Evolutionary conservation across 2,888 invertebrate species (phyloP).

Genomic region (Crocallis elinguaria): DNA sequence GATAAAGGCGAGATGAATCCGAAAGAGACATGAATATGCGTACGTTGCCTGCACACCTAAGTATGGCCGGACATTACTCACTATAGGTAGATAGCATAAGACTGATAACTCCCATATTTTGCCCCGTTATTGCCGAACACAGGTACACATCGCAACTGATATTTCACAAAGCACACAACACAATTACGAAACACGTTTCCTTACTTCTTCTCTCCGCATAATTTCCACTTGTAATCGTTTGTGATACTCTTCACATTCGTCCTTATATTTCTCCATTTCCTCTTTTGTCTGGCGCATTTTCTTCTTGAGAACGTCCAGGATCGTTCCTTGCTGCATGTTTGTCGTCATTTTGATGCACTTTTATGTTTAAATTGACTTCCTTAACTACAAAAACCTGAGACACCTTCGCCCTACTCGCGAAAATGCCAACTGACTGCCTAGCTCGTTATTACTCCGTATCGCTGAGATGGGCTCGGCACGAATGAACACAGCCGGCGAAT

Average conservation of each 20-base stretch:
- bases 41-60: slow-evolving; percentile 84
- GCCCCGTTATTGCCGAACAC: slow-evolving; percentile 56
- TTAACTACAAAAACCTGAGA: slow-evolving; percentile 78
- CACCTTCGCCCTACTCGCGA: slow-evolving; percentile 83
- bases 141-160: slow-evolving; percentile 52
- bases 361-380: slow-evolving; percentile 65
- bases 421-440: slow-evolving; percentile 82
- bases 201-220: slow-evolving; percentile 99
- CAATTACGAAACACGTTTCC: slow-evolving; percentile 79
- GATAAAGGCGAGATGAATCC: slow-evolving; percentile 59
- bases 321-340: slow-evolving; percentile 95
- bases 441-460: slow-evolving; percentile 76
- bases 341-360: slow-evolving; percentile 90
- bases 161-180: slow-evolving; percentile 67
- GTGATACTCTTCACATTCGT: slow-evolving; percentile 98
- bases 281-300: slow-evolving; percentile 99
- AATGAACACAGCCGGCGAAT: slow-evolving; percentile 82
- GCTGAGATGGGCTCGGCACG: slow-evolving; percentile 80
- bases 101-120: slow-evolving; percentile 71
- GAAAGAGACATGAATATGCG: slow-evolving; percentile 82
- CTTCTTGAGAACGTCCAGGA: slow-evolving; percentile 99
- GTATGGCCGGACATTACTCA: slow-evolving; percentile 85
- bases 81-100: slow-evolving; percentile 80
- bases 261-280: slow-evolving; percentile 99
- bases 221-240: slow-evolving; percentile 97